These are phyloP conservation scores for Calephelis perditalis DNA, from an alignment of 2,888 invertebrate species.

Conservation along the genomic window DNA sequence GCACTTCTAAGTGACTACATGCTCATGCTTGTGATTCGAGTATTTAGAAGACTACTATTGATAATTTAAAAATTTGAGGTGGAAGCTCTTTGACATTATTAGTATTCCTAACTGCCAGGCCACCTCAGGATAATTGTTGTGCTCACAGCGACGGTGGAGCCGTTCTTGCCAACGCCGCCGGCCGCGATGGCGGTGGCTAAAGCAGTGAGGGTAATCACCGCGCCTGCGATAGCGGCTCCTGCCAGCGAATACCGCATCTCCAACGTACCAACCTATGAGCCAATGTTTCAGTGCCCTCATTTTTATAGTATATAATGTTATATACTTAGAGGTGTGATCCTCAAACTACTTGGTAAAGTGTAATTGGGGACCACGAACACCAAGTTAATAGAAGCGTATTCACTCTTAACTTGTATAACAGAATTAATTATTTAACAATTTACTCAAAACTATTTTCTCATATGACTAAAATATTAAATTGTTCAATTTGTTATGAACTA, in stretches of 20 bases:
- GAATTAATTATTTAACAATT: too few relatives aligned
- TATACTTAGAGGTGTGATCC: too few relatives aligned
- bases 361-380: too few relatives aligned
- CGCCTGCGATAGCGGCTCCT: constrained; percentile 84
- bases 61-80: constrained; percentile 3
- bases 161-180: constrained; percentile 98
- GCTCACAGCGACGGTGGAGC: constrained; percentile 98
- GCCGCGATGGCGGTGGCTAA: constrained; percentile 87
- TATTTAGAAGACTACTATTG: constrained; percentile 1
- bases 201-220: constrained; percentile 84
- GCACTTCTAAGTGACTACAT: constrained; percentile 12
- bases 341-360: too few relatives aligned
- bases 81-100: not conserved
- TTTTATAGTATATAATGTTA: too few relatives aligned
- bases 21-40: constrained; percentile 13
- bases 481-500: too few relatives aligned
- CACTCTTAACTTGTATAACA: too few relatives aligned
- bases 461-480: too few relatives aligned
- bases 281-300: constrained; percentile 17
- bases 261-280: constrained; percentile 72
- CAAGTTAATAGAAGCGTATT: too few relatives aligned
- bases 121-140: constrained; percentile 22
- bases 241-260: constrained; percentile 88
- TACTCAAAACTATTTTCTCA: too few relatives aligned
- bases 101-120: constrained; percentile 25